phyloP scores from a whole-genome alignment of 2,888 invertebrate genomes.

The Agonopterix heracliana region DNA sequence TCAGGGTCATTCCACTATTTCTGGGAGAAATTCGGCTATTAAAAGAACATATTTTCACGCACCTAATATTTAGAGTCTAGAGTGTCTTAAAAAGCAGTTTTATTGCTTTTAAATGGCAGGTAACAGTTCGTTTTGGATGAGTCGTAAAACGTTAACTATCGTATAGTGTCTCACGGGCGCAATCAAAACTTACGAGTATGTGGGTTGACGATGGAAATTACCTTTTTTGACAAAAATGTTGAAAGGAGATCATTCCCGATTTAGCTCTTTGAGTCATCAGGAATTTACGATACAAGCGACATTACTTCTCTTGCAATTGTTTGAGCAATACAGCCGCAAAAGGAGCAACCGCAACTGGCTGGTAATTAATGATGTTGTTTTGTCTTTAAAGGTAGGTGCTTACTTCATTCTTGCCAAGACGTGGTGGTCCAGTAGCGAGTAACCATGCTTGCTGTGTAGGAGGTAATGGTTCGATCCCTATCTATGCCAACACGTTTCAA shows the following conservation, averaged over 20 bases:
- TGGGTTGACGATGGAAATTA: slow-evolving; percentile 15
- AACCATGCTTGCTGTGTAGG: too few species aligned
- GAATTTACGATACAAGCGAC: not conserved
- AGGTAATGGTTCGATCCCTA: too few species aligned
- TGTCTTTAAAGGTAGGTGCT: too few species aligned
- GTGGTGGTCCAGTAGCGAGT: too few species aligned
- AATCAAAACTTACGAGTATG: slow-evolving; percentile 18
- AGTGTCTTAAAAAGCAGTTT: slow-evolving; percentile 56
- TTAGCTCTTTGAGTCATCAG: slow-evolving; percentile 6
- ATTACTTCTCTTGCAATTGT: too few species aligned
- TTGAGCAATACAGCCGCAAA: too few species aligned
- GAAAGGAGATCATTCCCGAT: not conserved
- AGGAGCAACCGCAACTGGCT: too few species aligned
- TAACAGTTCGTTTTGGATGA: slow-evolving; percentile 46
- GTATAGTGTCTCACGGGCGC: slow-evolving; percentile 25
- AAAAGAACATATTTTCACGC: slow-evolving; percentile 65
- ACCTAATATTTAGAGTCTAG: slow-evolving; percentile 45
- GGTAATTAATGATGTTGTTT: too few species aligned
- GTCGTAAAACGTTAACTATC: slow-evolving; percentile 48
- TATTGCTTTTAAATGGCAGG: slow-evolving; percentile 67
- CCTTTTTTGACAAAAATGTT: slow-evolving; percentile 9
- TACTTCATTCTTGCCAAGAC: too few species aligned
- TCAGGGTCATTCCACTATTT: slow-evolving; percentile 13
- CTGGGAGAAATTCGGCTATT: slow-evolving; percentile 50
- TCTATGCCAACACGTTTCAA: too few species aligned